A percentile compares a stretch with the other conserved stretches of the same genome.
These are phyloP conservation scores for Diacarnus erythraeanus DNA, from an alignment of 37 sponge, comb jelly and placozoan species.

Conservation along the genomic window DNA sequence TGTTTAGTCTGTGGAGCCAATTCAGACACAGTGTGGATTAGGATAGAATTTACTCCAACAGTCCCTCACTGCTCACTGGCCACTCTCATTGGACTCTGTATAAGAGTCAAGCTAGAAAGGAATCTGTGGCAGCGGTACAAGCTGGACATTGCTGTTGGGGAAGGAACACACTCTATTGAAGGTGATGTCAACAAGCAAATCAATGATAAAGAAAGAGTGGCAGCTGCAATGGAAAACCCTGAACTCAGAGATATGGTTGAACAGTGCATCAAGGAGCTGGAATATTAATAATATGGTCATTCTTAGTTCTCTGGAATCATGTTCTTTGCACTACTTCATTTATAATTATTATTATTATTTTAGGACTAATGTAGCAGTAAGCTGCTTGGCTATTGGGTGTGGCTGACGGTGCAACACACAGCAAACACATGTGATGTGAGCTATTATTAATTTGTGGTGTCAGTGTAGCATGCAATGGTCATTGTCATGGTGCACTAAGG, in stretches of 20 bases:
- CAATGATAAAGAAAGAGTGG: slow-evolving; percentile 92
- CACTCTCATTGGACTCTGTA: slow-evolving; percentile 87
- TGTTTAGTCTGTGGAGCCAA: background rate
- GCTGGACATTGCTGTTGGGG: slow-evolving; percentile 65
- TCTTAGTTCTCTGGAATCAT: too few species aligned
- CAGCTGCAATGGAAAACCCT: slow-evolving; percentile 95
- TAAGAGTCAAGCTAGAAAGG: slow-evolving; percentile 73
- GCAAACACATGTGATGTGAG: too few species aligned
- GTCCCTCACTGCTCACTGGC: slow-evolving; percentile 95
- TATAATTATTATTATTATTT: too few species aligned
- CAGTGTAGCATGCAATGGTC: too few species aligned
- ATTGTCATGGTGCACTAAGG: too few species aligned
- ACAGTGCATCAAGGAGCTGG: slow-evolving; percentile 78
- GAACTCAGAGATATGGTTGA: slow-evolving; percentile 77
- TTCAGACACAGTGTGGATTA: slow-evolving; percentile 41
- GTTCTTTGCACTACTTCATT: too few species aligned
- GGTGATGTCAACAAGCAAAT: slow-evolving; percentile 93
- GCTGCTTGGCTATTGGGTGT: too few species aligned
- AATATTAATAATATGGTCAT: too few species aligned
- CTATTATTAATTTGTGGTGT: too few species aligned
- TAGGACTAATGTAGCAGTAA: too few species aligned
- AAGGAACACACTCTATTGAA: slow-evolving; percentile 78
- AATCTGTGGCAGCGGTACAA: slow-evolving; percentile 48
- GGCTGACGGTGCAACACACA: too few species aligned
- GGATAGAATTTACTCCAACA: slow-evolving; percentile 82